A percentile compares a stretch with the other conserved stretches of the same genome.
These are phyloP conservation scores for Pseudoips prasinana DNA, from an alignment of 2,888 invertebrate species.

Conservation along the genomic window DNA sequence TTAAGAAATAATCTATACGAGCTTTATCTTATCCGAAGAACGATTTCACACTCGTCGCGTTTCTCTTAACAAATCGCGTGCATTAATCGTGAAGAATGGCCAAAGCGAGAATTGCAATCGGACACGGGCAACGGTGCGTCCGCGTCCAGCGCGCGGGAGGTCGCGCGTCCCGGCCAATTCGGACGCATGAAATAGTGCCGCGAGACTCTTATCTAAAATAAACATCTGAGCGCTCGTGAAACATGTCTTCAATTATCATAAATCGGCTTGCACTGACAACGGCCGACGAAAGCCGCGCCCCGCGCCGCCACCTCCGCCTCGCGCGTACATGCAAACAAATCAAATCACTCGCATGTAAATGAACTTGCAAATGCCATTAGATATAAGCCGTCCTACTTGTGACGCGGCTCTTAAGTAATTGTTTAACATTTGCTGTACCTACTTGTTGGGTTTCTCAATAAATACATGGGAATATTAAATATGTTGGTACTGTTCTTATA, in stretches of 20 bases:
- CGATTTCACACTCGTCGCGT: conserved; percentile 61
- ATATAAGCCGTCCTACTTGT: conserved; percentile 15
- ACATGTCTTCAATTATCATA: conserved; percentile 82
- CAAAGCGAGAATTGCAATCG: conserved; percentile 64
- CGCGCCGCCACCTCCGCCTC: conserved; percentile 47
- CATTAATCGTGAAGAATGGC: conserved; percentile 66
- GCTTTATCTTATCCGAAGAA: conserved; percentile 55
- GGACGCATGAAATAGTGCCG: conserved; percentile 77
- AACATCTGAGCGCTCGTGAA: conserved; percentile 79
- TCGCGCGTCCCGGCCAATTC: conserved; percentile 71
- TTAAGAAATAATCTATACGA: conserved; percentile 26
- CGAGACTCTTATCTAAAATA: conserved; percentile 78
- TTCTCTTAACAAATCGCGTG: conserved; percentile 58
- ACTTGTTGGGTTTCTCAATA: no score
- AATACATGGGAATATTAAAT: no score
- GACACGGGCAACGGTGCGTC: conserved; percentile 47
- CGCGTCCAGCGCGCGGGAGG: conserved; percentile 63
- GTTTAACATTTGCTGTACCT: conserved; percentile 2
- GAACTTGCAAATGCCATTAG: conserved; percentile 34
- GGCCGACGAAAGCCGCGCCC: conserved; percentile 67
- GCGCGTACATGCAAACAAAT: conserved; percentile 46
- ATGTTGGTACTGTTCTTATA: no score
- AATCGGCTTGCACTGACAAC: conserved; percentile 74
- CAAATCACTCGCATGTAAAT: conserved; percentile 46
- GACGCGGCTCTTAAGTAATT: conserved; percentile 4